Evolutionary conservation across 2,888 invertebrate genomes (phyloP), one percentile per base, ranked within the genome.

Genomic region (Emmelina monodactyla): DNA sequence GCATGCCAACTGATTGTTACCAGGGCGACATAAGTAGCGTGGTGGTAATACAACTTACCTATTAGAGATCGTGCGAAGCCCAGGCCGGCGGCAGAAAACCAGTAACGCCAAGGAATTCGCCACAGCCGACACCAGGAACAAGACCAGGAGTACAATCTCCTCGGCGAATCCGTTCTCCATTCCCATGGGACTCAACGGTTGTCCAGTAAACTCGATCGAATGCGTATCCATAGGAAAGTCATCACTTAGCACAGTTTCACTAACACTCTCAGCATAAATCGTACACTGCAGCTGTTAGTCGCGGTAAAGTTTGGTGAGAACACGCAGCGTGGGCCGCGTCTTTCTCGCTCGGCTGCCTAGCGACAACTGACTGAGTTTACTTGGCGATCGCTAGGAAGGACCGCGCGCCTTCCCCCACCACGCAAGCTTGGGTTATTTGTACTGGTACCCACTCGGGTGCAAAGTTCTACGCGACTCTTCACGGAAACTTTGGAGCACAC

Each of bases 31-130:
- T 5, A 25, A 25, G 11, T 3, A 9, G 3, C 25, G 9, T n/a
- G n/a, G n/a, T n/a, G n/a, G 3, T 25, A n/a, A n/a, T 25, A 25
- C 9, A 55, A 60, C 81, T 75, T 72, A 89, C 89, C 88, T 85
- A 82, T 91, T 91, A 38, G 91, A 91, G 50, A 91, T 86, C 45
- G 89, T 90, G 54, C 91, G 82, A 32, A 91, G 75, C 32, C 87
- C 85, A 33, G 90, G 86, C 47, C 88, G 82, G 51, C 86, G 81
- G 60, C 86, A 85, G 70, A 91, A 91, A 33, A 91, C 87, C 47
- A 90, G 70, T 46, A 91, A 79, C 37, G 91, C 86, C 47, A 88
- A 81, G 32, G 84, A 83, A 61, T 91, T 91, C 53, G 88, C 86
- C 39, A 87, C 81, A 36, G 89, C 82, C 37, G 90, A 88, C 47